Percentiles rank a stretch among this genome's conserved stretches.
Evolutionary conservation across 2,113 vertebrate species (phyloP).

Genomic region (Corynorhinus townsendii): DNA sequence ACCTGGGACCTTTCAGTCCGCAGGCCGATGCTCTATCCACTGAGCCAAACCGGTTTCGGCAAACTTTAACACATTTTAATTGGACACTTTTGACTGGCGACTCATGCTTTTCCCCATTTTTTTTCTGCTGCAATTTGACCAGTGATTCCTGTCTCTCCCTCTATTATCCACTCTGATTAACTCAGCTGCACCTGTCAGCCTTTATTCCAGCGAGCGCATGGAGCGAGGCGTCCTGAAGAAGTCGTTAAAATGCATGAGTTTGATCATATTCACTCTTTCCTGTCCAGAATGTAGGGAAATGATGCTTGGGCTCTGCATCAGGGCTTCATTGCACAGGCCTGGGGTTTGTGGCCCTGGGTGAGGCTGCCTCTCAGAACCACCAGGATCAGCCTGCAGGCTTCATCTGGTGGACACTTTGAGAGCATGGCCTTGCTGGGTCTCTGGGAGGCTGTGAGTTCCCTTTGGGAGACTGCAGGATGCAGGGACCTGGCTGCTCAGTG

Average conservation of each 20-base stretch:
- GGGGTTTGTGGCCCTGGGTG: not conserved
- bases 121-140: constrained; percentile 77
- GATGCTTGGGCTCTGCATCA: not conserved
- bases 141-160: constrained; percentile 80
- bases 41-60: too few species aligned
- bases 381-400: not conserved
- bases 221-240: constrained; percentile 52
- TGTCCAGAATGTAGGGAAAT: not conserved
- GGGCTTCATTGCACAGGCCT: not conserved
- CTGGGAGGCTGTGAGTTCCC: not conserved
- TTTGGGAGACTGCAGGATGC: not conserved
- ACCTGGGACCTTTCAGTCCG: too few species aligned
- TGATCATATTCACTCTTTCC: constrained; percentile 37
- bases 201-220: constrained; percentile 56
- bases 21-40: too few species aligned
- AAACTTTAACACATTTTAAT: constrained; percentile 67
- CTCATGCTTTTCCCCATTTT: constrained; percentile 75
- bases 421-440: not conserved
- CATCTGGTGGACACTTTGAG: not conserved
- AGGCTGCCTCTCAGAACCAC: not conserved
- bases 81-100: constrained; percentile 69
- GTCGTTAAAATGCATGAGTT: constrained; percentile 80
- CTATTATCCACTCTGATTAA: constrained; percentile 84
- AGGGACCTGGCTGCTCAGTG: not conserved
- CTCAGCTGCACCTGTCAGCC: constrained; percentile 82